A percentile compares a stretch with the other conserved stretches of the same genome.
phyloP scores from a whole-genome alignment of 1,140 invertebrate species.

The Drosophila sproati region DNA sequence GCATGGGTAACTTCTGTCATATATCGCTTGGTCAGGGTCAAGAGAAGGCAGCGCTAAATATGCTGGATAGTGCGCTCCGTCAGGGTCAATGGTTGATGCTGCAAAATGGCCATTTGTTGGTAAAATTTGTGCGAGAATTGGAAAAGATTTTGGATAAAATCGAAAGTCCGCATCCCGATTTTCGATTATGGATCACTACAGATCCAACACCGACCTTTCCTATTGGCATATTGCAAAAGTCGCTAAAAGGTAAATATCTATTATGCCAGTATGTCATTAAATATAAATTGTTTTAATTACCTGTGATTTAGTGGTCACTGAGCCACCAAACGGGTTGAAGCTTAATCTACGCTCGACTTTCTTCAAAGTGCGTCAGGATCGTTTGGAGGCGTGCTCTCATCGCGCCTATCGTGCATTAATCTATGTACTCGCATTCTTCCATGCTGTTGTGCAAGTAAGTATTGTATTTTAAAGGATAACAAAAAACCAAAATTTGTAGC shows the following conservation, averaged over 20 bases:
- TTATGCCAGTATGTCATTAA: neutral
- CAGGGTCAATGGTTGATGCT: constrained; percentile 95
- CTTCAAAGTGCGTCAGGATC: constrained; percentile 90
- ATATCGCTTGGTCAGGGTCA: constrained; percentile 95
- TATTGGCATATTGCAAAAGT: constrained; percentile 94
- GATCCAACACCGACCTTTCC: constrained; percentile 94
- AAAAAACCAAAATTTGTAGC: constrained; percentile 56
- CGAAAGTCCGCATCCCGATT: constrained; percentile 93
- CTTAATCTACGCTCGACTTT: constrained; percentile 95
- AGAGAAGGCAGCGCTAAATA: constrained; percentile 89
- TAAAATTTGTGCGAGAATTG: constrained; percentile 91
- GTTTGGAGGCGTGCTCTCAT: constrained; percentile 90
- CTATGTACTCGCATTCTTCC: constrained; percentile 95
- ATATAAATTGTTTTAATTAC: neutral
- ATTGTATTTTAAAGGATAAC: constrained; percentile 16
- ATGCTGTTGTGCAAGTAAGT: constrained; percentile 93
- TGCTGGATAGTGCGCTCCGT: constrained; percentile 90
- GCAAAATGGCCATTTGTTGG: constrained; percentile 94
- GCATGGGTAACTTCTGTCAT: constrained; percentile 91
- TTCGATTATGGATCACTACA: constrained; percentile 96
- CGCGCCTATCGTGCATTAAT: constrained; percentile 90
- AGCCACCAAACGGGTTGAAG: constrained; percentile 95
- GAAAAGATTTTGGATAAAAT: constrained; percentile 93
- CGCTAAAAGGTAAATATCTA: constrained; percentile 89
- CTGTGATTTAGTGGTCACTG: constrained; percentile 90